phyloP scores from a whole-genome alignment of 2,797 vertebrate genomes.

The Chrysocyon brachyurus region DNA sequence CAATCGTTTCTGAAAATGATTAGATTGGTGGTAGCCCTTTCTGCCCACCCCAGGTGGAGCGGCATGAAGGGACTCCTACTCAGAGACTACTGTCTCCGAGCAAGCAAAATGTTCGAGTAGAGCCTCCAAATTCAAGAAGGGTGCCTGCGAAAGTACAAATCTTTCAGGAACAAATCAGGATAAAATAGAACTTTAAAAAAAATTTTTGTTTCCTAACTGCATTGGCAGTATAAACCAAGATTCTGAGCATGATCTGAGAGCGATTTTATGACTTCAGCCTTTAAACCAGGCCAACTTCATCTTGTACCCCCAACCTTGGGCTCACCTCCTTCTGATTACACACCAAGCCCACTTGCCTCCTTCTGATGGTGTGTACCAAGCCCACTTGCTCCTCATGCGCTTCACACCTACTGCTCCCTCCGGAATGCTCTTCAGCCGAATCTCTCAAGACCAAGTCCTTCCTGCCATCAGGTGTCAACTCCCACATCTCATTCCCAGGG shows the following conservation, averaged over 20 bases:
- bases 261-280: not conserved
- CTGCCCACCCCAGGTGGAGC: not conserved
- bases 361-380: not conserved
- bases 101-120: not conserved
- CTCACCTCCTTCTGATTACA: not conserved
- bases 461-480: rapidly evolving
- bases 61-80: not conserved
- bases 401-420: not conserved
- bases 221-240: not conserved
- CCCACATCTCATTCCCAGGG: not conserved
- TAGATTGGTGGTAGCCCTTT: not conserved
- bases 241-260: not conserved
- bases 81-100: not conserved
- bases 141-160: too few relatives aligned
- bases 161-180: not conserved
- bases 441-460: not conserved
- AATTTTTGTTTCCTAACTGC: not conserved
- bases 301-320: not conserved
- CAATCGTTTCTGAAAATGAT: slow-evolving; percentile 26
- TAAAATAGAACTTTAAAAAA: not conserved
- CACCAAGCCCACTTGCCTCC: not conserved
- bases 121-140: too few relatives aligned
- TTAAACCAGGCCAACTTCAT: not conserved
- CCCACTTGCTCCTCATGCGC: not conserved
- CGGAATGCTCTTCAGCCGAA: not conserved